Evolutionary conservation across 1,140 invertebrate species (phyloP).

Genomic region (Teleogryllus occipitalis): DNA sequence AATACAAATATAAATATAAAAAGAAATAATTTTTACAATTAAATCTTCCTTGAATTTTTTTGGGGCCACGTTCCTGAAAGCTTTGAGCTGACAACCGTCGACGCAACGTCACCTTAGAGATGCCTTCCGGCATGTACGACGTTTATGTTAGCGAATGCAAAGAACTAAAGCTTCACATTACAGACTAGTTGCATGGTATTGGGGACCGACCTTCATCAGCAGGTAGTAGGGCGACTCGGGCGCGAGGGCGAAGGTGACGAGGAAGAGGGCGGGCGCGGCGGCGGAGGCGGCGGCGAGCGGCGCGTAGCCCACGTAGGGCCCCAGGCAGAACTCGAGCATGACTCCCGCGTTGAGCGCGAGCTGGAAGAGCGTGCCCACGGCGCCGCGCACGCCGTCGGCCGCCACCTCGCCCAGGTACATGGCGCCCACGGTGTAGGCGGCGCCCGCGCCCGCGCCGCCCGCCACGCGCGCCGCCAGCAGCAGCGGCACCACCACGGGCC

Average conservation of each 20-base stretch:
- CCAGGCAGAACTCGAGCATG: not conserved
- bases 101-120: no score
- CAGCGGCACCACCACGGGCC: no score
- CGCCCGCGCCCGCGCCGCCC: no score
- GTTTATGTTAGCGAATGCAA: no score
- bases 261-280: not conserved
- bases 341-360: not conserved
- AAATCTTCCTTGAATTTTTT: no score
- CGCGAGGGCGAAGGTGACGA: not conserved
- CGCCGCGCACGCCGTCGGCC: not conserved
- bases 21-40: no score
- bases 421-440: not conserved
- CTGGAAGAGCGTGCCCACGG: not conserved
- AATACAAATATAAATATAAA: no score
- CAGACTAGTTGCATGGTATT: no score
- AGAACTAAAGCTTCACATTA: no score
- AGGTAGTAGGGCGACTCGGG: not conserved
- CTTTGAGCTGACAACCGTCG: no score
- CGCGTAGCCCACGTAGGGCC: not conserved
- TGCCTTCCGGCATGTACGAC: no score
- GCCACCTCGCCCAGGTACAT: not conserved
- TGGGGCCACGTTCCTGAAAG: no score
- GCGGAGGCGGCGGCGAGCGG: not conserved
- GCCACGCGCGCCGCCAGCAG: not conserved
- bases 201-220: not conserved